Evolutionary conservation across 2,888 invertebrate genomes (phyloP).

Genomic region (Agelastica alni): DNA sequence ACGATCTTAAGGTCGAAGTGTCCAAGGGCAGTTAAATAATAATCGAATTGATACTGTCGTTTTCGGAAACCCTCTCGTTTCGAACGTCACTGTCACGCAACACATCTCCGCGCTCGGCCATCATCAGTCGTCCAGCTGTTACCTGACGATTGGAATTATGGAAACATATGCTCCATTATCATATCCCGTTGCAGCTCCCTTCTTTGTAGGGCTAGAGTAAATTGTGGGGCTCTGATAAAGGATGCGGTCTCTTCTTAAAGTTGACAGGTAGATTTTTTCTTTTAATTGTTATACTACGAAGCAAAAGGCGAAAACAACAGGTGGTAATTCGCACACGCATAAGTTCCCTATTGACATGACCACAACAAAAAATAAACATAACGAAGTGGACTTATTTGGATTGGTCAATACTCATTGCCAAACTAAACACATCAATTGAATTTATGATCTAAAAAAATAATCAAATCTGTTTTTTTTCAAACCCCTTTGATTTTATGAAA

Average conservation of each 20-base stretch:
- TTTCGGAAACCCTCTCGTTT: too few species aligned
- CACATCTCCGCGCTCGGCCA: not conserved
- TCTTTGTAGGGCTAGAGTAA: not conserved
- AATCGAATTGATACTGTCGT: too few species aligned
- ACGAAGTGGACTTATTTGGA: not conserved
- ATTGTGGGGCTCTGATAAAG: too few species aligned
- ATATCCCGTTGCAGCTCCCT: conserved; percentile 4
- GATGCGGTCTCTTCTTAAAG: conserved; percentile 1
- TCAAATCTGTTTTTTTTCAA: too few species aligned
- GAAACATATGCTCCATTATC: conserved; percentile 6
- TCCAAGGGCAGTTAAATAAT: too few species aligned
- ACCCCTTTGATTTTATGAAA: too few species aligned
- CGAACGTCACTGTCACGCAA: not conserved
- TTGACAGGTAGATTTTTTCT: conserved; percentile 3
- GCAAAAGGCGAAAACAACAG: conserved; percentile 2
- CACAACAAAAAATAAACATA: not conserved
- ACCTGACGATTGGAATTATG: not conserved
- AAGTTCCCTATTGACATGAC: not conserved
- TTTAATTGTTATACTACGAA: not conserved
- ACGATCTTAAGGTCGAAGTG: too few species aligned
- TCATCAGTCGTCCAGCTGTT: conserved; percentile 4
- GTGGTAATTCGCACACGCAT: not conserved
- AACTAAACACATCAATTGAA: too few species aligned
- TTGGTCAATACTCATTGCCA: too few species aligned
- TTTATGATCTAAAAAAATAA: too few species aligned